Conservation (phyloP, 2,888 invertebrate genomes). For the Cotesia congregata region DNA sequence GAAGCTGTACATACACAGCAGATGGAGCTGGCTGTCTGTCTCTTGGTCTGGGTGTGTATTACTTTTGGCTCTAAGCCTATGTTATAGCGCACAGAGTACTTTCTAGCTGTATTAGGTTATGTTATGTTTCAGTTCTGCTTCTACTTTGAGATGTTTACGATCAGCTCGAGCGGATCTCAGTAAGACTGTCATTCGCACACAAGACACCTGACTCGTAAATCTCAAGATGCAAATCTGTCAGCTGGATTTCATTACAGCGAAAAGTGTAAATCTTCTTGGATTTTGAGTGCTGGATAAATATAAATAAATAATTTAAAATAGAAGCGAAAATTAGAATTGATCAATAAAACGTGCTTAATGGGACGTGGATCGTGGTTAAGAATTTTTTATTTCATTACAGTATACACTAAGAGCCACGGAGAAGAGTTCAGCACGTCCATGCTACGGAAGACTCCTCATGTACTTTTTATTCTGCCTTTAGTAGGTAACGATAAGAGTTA, state of each 20-base stretch:
- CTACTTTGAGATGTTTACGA: neutral
- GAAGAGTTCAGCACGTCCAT: neutral
- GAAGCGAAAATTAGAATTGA: neutral
- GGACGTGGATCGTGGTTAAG: neutral
- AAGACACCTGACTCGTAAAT: neutral
- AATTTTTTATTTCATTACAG: neutral
- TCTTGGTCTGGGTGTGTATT: neutral
- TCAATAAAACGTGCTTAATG: neutral
- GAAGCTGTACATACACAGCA: neutral
- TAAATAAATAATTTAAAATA: neutral
- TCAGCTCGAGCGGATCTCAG: neutral
- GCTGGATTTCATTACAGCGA: neutral
- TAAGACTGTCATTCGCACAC: conserved; percentile 14
- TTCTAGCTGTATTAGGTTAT: neutral
- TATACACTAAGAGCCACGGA: neutral
- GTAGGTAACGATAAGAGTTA: neutral
- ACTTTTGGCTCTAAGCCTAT: neutral
- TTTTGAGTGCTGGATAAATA: neutral
- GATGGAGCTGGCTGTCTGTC: neutral
- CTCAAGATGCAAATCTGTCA: neutral
- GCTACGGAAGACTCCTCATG: neutral
- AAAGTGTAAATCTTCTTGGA: too few species aligned
- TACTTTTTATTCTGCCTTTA: neutral
- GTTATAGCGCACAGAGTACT: neutral
- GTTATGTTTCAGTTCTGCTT: neutral